A percentile compares a stretch with the other conserved stretches of the same genome.
These are phyloP conservation scores for Himantopus leucocephalus DNA, from an alignment of 2,113 vertebrate genomes.

Conservation along the genomic window DNA sequence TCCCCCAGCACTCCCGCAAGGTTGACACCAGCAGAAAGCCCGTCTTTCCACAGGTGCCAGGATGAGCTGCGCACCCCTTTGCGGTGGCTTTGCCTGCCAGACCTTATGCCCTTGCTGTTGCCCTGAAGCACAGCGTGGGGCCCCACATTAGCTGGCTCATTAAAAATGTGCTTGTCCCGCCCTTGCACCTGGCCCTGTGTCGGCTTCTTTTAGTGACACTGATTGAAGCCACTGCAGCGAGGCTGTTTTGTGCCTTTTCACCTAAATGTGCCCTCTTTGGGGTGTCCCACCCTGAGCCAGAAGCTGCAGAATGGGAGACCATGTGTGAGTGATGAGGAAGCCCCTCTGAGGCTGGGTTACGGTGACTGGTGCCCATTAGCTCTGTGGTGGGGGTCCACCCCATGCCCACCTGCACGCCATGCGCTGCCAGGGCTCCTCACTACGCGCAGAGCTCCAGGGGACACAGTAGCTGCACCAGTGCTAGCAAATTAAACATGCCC, in stretches of 20 bases:
- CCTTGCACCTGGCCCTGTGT: not conserved
- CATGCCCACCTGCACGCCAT: not conserved
- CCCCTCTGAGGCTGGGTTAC: not conserved
- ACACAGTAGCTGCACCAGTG: not conserved
- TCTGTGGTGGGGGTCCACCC: not conserved
- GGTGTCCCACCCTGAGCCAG: not conserved
- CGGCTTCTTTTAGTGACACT: not conserved
- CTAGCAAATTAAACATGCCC: not conserved
- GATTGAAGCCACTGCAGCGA: not conserved
- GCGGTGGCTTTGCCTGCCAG: not conserved
- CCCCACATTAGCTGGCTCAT: not conserved
- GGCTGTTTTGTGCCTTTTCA: not conserved
- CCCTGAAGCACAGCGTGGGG: not conserved
- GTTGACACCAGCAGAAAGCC: not conserved
- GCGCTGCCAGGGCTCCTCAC: not conserved
- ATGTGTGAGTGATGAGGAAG: not conserved
- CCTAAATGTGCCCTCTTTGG: not conserved
- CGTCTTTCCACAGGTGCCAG: rapidly evolving
- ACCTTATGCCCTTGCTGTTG: not conserved
- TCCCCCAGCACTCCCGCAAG: not conserved
- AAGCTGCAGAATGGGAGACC: not conserved
- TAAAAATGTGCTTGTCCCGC: not conserved
- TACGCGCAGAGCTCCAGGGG: rapidly evolving
- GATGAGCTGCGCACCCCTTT: not conserved
- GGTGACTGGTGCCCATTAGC: not conserved